phyloP scores from a whole-genome alignment of 2,888 invertebrate species.

The Xanthostigma xanthostigma region DNA sequence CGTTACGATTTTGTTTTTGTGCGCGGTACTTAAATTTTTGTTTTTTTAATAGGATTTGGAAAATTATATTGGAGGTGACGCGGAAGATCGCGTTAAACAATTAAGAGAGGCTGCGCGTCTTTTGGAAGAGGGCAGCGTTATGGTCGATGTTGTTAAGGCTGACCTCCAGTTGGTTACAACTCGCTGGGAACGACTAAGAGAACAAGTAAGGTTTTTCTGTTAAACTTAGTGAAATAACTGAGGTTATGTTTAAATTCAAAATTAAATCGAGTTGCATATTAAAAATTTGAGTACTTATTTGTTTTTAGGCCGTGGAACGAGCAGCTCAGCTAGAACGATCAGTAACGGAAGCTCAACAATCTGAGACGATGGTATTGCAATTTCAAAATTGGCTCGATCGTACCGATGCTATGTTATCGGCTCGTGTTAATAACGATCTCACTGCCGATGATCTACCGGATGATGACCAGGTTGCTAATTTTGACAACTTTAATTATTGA shows the following conservation, averaged over 20 bases:
- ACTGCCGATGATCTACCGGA: slow-evolving; percentile 66
- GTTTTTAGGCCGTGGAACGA: slow-evolving; percentile 38
- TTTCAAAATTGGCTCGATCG: slow-evolving; percentile 57
- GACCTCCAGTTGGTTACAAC: slow-evolving; percentile 48
- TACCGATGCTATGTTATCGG: slow-evolving; percentile 50
- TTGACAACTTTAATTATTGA: background rate
- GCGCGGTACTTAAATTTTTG: slow-evolving; percentile 1
- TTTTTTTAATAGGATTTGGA: slow-evolving; percentile 55
- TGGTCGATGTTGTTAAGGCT: slow-evolving; percentile 47
- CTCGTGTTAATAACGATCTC: slow-evolving; percentile 60
- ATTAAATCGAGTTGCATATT: no score
- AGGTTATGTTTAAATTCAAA: no score
- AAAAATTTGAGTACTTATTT: no score
- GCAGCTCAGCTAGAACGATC: slow-evolving; percentile 48
- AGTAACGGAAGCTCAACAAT: slow-evolving; percentile 60
- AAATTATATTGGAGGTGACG: slow-evolving; percentile 61
- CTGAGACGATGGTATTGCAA: slow-evolving; percentile 56
- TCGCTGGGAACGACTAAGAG: slow-evolving; percentile 51
- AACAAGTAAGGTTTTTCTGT: slow-evolving; percentile 36
- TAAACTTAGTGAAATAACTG: no score
- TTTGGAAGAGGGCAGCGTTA: slow-evolving; percentile 25
- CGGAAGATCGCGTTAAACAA: slow-evolving; percentile 42
- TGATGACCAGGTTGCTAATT: slow-evolving; percentile 44
- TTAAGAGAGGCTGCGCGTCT: slow-evolving; percentile 23
- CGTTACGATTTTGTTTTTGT: background rate